phyloP scores from a whole-genome alignment of 2,113 vertebrate genomes.

The Corythoichthys intestinalis region DNA sequence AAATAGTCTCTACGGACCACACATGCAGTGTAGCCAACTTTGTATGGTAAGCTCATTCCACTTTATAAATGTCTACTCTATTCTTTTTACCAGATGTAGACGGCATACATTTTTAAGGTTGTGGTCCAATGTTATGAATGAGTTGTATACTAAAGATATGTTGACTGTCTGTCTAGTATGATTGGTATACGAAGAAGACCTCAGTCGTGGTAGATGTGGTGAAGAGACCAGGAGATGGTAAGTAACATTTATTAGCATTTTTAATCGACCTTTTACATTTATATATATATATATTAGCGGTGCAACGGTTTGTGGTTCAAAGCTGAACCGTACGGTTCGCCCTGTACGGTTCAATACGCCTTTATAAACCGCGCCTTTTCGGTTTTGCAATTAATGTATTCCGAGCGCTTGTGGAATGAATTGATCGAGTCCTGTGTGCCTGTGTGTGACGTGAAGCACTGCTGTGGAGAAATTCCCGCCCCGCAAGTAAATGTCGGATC shows the following conservation, averaged over 20 bases:
- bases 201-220: slow-evolving; percentile 82
- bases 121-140: not conserved
- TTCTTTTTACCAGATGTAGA: not conserved
- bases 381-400: too few species aligned
- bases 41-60: slow-evolving; percentile 74
- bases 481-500: too few species aligned
- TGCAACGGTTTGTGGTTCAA: too few species aligned
- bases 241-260: slow-evolving; percentile 6
- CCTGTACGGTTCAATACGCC: too few species aligned
- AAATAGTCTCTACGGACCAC: slow-evolving; percentile 77
- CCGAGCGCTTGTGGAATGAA: too few species aligned
- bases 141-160: not conserved
- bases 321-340: too few species aligned
- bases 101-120: not conserved
- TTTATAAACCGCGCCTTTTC: too few species aligned
- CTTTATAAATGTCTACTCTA: not conserved
- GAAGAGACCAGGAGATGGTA: slow-evolving; percentile 75
- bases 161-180: slow-evolving; percentile 70
- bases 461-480: too few species aligned
- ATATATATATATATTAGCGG: too few species aligned
- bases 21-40: slow-evolving; percentile 83
- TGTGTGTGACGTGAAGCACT: too few species aligned
- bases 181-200: slow-evolving; percentile 89
- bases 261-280: not conserved
- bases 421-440: too few species aligned